Base-by-base conservation (phyloP, 2,113 vertebrate genomes). In the Rana temporaria region DNA sequence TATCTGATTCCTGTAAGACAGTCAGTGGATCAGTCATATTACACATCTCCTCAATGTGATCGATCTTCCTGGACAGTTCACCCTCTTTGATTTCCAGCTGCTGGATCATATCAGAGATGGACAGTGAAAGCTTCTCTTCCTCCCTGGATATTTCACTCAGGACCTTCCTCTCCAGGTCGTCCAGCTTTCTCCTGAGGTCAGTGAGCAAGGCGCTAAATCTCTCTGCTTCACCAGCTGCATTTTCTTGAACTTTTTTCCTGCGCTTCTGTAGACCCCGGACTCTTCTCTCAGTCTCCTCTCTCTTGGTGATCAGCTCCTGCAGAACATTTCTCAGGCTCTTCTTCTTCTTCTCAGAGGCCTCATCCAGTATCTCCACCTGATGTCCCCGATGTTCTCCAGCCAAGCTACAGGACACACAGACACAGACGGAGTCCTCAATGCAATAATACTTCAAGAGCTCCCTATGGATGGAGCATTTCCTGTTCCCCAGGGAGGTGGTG, bases 1-100 rank as follows among this genome's bases (percentile, higher is more conserved):
- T 38, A 8, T 38, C 34, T 38, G 34, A 8, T 4, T 8, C 34
- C 34, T 38, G 34, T 68, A 68, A 48, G 34, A 68, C 66, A 68
- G 32, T 68, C 66, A 68, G 66, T 68, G 66, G 38, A 68, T 68
- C 66, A 12, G 19, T 48, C 66, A 48, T 68, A 34, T 68, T 68
- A 68, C 66, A 68, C 18, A 68, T 19, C 66, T 68, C 66, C 66
- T 68, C 66, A 20, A 68, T 68, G 34, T 68, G 34, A 38, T 8
- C 2, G 7, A 38, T 7, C 66, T 38, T 66, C 26, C 24, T 66
- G 64, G 64, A 32, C 64, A 32, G 5, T 66, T 32, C 34, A 26
- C 34, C 16, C 3, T 48, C 14, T 3, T 48, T 48, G 9, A 48
- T 12, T 48, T 48, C 42, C 42, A 48, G 42, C 42, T 48, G 12